A percentile compares a stretch with the other conserved stretches of the same genome.
Conservation (phyloP, 37 sponge, comb jelly and placozoan species). For the Amphimedon queenslandica region DNA sequence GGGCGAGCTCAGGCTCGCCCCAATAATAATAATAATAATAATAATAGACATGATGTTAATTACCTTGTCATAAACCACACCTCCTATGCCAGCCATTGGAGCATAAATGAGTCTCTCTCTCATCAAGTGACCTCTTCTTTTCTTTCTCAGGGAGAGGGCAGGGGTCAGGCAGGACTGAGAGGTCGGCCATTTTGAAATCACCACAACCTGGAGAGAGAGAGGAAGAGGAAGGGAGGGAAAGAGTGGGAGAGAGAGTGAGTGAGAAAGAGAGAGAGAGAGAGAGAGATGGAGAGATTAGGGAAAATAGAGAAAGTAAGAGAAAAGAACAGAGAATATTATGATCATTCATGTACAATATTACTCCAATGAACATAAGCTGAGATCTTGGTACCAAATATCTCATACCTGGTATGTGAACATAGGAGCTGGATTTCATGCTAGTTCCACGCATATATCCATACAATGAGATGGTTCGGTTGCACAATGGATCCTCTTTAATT, state of each 20-base stretch:
- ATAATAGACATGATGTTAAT: background rate
- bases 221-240: background rate
- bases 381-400: no score
- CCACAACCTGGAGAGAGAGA: slow-evolving; percentile 91
- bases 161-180: slow-evolving; percentile 81
- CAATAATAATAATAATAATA: no score
- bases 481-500: slow-evolving; percentile 40
- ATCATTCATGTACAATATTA: background rate
- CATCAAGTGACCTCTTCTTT: slow-evolving; percentile 84
- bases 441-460: slow-evolving; percentile 94
- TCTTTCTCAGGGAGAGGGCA: slow-evolving; percentile 86
- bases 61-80: slow-evolving; percentile 93
- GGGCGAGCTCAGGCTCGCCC: no score
- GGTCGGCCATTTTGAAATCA: slow-evolving; percentile 65
- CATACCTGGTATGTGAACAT: slow-evolving; percentile 87
- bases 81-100: slow-evolving; percentile 95
- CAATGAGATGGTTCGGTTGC: slow-evolving; percentile 75
- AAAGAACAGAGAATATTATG: no score
- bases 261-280: background rate
- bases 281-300: no score
- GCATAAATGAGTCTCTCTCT: slow-evolving; percentile 91
- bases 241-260: background rate
- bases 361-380: no score
- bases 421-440: slow-evolving; percentile 42
- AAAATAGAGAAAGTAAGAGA: no score